Evolutionary conservation across 2,888 invertebrate species (phyloP).

Genomic region (Heliconius ismenius): DNA sequence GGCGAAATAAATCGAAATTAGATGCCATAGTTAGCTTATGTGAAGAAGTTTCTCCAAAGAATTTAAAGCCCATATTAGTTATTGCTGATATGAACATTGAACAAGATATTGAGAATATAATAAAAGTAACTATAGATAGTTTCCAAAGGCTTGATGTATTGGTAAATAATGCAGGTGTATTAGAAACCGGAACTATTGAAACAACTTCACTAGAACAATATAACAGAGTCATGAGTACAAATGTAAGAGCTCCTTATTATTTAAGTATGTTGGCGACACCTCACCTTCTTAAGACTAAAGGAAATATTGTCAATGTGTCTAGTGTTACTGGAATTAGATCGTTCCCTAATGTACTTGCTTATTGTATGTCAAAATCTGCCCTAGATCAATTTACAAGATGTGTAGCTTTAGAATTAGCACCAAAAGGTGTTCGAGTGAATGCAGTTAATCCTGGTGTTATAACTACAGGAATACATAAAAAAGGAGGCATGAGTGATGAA

Average conservation of each 20-base stretch:
- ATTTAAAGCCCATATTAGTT: conserved; percentile 78
- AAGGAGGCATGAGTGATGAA: conserved; percentile 89
- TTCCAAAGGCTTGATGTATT: conserved; percentile 88
- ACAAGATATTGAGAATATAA: conserved; percentile 83
- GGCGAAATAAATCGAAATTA: conserved; percentile 86
- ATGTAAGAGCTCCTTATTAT: conserved; percentile 89
- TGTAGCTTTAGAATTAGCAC: conserved; percentile 90
- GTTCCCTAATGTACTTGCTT: conserved; percentile 94
- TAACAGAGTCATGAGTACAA: conserved; percentile 92
- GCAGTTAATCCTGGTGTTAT: conserved; percentile 96
- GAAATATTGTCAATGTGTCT: conserved; percentile 95
- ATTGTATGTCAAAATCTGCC: conserved; percentile 95
- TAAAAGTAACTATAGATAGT: conserved; percentile 85
- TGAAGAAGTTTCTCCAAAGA: conserved; percentile 61
- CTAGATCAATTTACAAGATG: conserved; percentile 97
- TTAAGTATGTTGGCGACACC: conserved; percentile 92
- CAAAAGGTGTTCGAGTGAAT: conserved; percentile 92
- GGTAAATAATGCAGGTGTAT: conserved; percentile 93
- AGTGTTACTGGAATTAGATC: conserved; percentile 94
- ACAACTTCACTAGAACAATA: conserved; percentile 90
- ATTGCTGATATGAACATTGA: conserved; percentile 86
- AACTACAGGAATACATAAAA: conserved; percentile 92
- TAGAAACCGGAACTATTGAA: conserved; percentile 91
- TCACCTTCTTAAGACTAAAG: conserved; percentile 88
- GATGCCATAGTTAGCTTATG: conserved; percentile 83